Percentiles rank a stretch among this genome's conserved stretches.
phyloP scores from a whole-genome alignment of 2,113 vertebrate genomes.

The Salvelinus alpinus region DNA sequence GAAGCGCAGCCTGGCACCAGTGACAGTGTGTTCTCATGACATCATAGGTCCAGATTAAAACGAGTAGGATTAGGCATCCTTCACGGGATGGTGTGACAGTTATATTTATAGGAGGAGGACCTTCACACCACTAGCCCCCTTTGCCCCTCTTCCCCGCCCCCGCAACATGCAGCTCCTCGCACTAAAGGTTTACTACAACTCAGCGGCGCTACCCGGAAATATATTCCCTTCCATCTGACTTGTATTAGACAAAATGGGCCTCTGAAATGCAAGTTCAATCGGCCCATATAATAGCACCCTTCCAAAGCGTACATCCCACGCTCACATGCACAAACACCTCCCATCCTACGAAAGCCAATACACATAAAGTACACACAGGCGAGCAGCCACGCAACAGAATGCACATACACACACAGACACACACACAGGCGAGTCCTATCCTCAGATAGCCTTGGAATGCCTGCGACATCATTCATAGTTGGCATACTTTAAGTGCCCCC shows the following conservation, averaged over 20 bases:
- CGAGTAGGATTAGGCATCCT: slow-evolving; percentile 42
- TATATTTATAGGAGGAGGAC: slow-evolving; percentile 21
- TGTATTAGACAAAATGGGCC: slow-evolving; percentile 65
- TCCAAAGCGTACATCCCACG: slow-evolving; percentile 52
- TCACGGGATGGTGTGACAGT: slow-evolving; percentile 28
- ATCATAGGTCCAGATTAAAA: slow-evolving; percentile 60
- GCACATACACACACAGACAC: slow-evolving; percentile 2
- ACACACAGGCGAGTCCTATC: slow-evolving; percentile 75
- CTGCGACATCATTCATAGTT: slow-evolving; percentile 88
- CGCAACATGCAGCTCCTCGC: background rate
- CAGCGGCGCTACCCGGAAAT: slow-evolving; percentile 19
- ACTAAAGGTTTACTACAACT: slow-evolving; percentile 47
- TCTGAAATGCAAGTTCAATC: slow-evolving; percentile 81
- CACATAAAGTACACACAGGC: background rate
- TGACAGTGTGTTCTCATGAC: slow-evolving; percentile 49
- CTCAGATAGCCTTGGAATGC: slow-evolving; percentile 88
- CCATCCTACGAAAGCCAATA: background rate
- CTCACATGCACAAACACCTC: slow-evolving; percentile 44
- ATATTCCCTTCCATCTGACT: slow-evolving; percentile 38
- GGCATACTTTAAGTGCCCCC: slow-evolving; percentile 79
- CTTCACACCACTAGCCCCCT: slow-evolving; percentile 11
- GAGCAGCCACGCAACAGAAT: slow-evolving; percentile 1
- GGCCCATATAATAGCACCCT: slow-evolving; percentile 54
- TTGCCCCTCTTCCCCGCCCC: background rate
- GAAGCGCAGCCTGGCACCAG: slow-evolving; percentile 40